A percentile compares a stretch with the other conserved stretches of the same genome.
These are phyloP conservation scores for Excalfactoria chinensis DNA, from an alignment of 2,113 vertebrate genomes.

Conservation along the genomic window DNA sequence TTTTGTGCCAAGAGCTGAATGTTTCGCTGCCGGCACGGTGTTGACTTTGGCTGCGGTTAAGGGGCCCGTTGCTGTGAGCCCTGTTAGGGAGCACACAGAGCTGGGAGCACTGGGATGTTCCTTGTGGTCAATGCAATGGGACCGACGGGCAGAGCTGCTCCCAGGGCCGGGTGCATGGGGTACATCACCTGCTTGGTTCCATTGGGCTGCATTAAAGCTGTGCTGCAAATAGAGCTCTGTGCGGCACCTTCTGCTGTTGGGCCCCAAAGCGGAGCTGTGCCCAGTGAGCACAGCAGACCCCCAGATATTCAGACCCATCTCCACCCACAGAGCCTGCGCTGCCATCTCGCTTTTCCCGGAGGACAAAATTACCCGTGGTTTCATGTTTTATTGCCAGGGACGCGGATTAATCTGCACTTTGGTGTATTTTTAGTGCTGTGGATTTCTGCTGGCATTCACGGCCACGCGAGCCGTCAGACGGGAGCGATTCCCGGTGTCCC, in stretches of 20 bases:
- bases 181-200: background rate
- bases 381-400: background rate
- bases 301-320: background rate
- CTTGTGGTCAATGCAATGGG: background rate
- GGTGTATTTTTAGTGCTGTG: background rate
- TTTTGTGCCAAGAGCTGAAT: background rate
- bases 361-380: background rate
- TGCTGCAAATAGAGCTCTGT: background rate
- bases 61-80: too few relatives aligned
- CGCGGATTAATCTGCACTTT: background rate
- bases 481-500: slow-evolving; percentile 37
- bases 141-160: background rate
- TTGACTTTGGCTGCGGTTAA: background rate
- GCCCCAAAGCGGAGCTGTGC: background rate
- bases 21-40: background rate
- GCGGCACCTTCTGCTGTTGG: background rate
- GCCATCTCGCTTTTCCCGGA: background rate
- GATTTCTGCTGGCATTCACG: background rate
- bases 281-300: too few relatives aligned
- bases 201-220: fast-evolving
- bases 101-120: background rate
- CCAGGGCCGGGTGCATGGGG: fast-evolving
- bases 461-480: background rate
- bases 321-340: background rate
- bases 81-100: background rate